These are phyloP conservation scores for Hypocryptadius cinnamomeus DNA, from an alignment of 2,113 vertebrate genomes.

Conservation along the genomic window DNA sequence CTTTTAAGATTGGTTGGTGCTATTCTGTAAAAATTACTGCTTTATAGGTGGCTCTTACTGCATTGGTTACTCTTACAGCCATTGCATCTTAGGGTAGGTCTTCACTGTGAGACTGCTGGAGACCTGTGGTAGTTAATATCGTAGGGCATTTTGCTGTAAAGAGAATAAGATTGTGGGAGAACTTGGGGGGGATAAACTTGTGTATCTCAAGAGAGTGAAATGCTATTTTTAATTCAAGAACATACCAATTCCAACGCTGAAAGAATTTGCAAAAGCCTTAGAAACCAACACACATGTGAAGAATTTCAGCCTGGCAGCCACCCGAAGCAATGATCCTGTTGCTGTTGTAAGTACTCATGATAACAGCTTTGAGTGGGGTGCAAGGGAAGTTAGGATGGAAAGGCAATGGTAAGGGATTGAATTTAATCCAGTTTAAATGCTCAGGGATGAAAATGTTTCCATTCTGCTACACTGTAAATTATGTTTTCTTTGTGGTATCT, in stretches of 20 bases:
- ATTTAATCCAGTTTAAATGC: not conserved
- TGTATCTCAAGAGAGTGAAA: not conserved
- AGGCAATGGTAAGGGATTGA: not conserved
- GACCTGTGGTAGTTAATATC: not conserved
- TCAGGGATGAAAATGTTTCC: not conserved
- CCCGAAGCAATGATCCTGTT: constrained; percentile 93
- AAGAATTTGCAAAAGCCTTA: constrained; percentile 94
- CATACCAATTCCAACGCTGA: constrained; percentile 93
- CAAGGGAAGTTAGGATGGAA: not conserved
- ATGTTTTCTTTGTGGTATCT: not conserved
- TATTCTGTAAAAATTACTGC: not conserved
- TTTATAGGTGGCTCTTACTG: too few relatives aligned
- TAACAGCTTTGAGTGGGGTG: accelerated
- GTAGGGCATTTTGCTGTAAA: not conserved
- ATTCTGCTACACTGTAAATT: not conserved
- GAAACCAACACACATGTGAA: constrained; percentile 87
- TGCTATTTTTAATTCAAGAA: constrained; percentile 78
- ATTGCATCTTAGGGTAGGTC: not conserved
- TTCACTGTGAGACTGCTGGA: not conserved
- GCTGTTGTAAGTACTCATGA: constrained; percentile 78
- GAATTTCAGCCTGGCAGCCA: constrained; percentile 91
- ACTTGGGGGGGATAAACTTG: not conserved
- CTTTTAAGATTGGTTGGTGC: not conserved
- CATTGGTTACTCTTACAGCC: not conserved
- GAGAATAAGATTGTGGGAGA: not conserved